These are phyloP conservation scores for Kuschelorhynchus macadamiae DNA, from an alignment of 2,888 invertebrate genomes.

Conservation along the genomic window DNA sequence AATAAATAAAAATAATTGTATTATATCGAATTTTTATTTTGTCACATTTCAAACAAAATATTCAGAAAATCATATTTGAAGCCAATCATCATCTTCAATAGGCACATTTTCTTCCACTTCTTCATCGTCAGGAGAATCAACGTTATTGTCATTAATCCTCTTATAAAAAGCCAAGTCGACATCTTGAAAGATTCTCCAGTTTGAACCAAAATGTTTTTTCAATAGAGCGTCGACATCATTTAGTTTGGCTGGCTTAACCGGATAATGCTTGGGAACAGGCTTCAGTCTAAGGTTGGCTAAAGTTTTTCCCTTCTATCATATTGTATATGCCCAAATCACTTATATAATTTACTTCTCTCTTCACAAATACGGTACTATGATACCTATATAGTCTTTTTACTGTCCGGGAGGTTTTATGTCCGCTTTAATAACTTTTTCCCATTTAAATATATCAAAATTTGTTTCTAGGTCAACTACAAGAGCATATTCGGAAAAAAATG, in stretches of 20 bases:
- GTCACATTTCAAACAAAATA: too few species aligned
- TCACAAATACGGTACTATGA: neutral
- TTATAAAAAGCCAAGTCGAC: neutral
- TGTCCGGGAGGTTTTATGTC: neutral
- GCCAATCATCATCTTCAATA: neutral
- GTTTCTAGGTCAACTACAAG: too few species aligned
- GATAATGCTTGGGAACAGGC: neutral
- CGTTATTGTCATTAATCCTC: neutral
- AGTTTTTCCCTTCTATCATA: neutral
- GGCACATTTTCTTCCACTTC: neutral
- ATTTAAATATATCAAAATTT: too few species aligned
- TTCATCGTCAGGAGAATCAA: neutral
- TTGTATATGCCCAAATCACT: neutral
- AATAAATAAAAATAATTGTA: too few species aligned
- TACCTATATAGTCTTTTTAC: neutral
- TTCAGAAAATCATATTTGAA: neutral
- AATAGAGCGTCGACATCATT: conserved; percentile 5
- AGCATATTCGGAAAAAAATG: too few species aligned
- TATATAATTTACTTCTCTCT: conserved; percentile 4
- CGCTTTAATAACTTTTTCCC: too few species aligned
- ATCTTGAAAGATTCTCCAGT: conserved; percentile 5
- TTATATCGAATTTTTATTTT: too few species aligned
- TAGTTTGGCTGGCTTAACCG: conserved; percentile 2
- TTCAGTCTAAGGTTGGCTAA: neutral
- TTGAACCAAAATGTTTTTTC: neutral